Evolutionary conservation across 2,113 vertebrate species (phyloP).

Genomic region (Pelodiscus sinensis): DNA sequence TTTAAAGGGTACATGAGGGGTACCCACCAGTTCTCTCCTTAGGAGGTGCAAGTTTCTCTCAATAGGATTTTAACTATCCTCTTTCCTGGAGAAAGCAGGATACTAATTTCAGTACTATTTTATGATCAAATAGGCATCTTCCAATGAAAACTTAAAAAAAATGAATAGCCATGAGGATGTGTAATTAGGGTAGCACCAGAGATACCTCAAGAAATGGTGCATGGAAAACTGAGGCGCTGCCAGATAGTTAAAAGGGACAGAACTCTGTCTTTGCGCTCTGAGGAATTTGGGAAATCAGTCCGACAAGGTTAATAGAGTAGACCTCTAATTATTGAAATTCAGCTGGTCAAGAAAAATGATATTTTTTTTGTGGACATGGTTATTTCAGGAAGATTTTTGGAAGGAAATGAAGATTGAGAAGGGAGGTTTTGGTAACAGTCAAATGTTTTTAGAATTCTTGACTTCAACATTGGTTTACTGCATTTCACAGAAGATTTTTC

Average conservation of each 20-base stretch:
- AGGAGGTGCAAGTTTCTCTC: background rate
- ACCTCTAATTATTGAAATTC: background rate
- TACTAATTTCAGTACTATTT: background rate
- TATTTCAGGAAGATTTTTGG: background rate
- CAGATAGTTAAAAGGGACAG: background rate
- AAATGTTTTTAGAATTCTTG: background rate
- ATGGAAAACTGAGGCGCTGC: fast-evolving
- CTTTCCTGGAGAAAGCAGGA: background rate
- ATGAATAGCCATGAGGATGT: background rate
- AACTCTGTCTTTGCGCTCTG: background rate
- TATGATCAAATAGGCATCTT: background rate
- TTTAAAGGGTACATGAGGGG: background rate
- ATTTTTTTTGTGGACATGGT: fast-evolving
- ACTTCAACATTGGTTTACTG: background rate
- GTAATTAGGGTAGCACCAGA: background rate
- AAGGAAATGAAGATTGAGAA: background rate
- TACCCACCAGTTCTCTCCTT: background rate
- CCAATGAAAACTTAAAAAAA: background rate
- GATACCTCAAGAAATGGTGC: background rate
- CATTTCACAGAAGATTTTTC: background rate
- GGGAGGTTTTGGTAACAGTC: background rate
- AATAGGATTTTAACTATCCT: background rate
- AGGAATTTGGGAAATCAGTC: background rate
- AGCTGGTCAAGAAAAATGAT: background rate
- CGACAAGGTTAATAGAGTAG: background rate